Evolutionary conservation across 2,888 invertebrate genomes (phyloP), one percentile per base, ranked within the genome.

Genomic region (Pollenia labialis): DNA sequence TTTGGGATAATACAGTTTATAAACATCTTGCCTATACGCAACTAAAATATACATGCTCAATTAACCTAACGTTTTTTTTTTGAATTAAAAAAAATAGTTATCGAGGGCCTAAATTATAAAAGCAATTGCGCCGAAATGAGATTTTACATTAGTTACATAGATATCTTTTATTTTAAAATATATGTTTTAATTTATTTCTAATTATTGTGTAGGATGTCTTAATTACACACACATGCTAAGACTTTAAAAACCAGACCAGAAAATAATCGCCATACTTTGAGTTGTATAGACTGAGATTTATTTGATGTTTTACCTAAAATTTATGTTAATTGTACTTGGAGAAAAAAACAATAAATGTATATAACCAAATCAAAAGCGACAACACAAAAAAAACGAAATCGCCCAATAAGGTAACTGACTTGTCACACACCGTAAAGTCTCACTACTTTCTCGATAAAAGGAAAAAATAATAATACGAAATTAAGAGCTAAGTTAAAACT

Each of bases 241-340:
- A 68, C 32, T 58, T 12, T 42, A 66, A 44, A 60, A 56, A 52
- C 72, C 71, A 69, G 60, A 40, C 42, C 40, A 46, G 74, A 48
- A 74, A 68, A n/a, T 66, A 54, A 60, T 52, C 14, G 64, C 74
- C 48, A 69, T 62, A 81, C 18, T 52, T 75, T 10, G 44, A 66
- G 14, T 48, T 8, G 58, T 71, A 74, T 64, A 32, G 68, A 40
- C 75, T 76, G 71, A 76, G 71, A 76, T 85, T 72, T 58, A 76
- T 72, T 85, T 72, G 81, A 81, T 56, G 81, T 85, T 77, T 85
- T 81, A 50, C 85, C 81, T 81, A 62, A 85, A 81, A 40, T 42
- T 62, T 68, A 85, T 85, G 85, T 77, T 72, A 85, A 85, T 85
- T 68, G 68, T 72, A 81, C 52, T 48, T 11, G 16, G 46, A 44